Evolutionary conservation across 2,797 vertebrate genomes (phyloP).

Genomic region (Leuciscus waleckii): DNA sequence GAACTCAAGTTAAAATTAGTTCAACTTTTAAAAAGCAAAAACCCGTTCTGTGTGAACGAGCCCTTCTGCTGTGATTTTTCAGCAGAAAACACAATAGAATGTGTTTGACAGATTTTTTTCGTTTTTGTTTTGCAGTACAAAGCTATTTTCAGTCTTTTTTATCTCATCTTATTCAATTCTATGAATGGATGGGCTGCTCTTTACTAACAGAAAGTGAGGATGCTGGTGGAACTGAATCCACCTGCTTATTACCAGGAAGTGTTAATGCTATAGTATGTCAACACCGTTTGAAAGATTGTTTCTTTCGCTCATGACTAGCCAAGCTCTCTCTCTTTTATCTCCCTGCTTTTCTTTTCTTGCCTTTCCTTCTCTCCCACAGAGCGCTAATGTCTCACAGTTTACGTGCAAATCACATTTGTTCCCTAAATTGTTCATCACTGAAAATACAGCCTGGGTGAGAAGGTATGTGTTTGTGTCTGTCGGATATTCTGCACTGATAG

Average conservation of each 20-base stretch:
- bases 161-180: background rate
- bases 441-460: constrained; percentile 49
- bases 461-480: constrained; percentile 23
- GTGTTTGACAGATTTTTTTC: background rate
- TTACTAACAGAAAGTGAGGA: background rate
- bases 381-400: constrained; percentile 56
- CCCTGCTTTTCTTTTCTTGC: constrained; percentile 40
- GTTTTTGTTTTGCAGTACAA: background rate
- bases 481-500: constrained; percentile 6
- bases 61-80: background rate
- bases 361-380: constrained; percentile 51
- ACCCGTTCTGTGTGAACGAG: too few species aligned
- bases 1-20: too few species aligned
- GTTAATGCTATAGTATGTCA: constrained; percentile 24
- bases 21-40: too few species aligned
- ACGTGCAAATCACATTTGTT: constrained; percentile 53
- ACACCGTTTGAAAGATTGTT: constrained; percentile 42
- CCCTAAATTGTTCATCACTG: constrained; percentile 45
- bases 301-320: constrained; percentile 60
- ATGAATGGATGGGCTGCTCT: constrained; percentile 8
- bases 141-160: background rate
- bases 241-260: constrained; percentile 38
- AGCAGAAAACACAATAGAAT: background rate
- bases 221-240: constrained; percentile 29
- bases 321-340: constrained; percentile 45